A percentile compares a stretch with the other conserved stretches of the same genome.
Conservation (phyloP, 2,797 vertebrate genomes). For the Capromys pilorides region DNA sequence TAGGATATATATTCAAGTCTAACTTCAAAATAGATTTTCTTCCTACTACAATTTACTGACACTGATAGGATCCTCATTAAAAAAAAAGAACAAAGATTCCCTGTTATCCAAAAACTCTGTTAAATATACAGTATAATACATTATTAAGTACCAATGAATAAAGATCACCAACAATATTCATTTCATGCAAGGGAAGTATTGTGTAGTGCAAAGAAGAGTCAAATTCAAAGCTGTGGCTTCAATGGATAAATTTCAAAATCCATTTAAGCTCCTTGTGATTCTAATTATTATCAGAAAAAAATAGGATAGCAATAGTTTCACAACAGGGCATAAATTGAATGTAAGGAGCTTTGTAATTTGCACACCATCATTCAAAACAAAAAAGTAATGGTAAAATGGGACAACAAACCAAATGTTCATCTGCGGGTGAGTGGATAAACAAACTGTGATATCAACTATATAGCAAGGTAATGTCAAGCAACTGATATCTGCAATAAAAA, state of each 20-base stretch:
- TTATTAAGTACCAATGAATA: neutral
- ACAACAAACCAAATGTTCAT: conserved; percentile 26
- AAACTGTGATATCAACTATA: conserved; percentile 1
- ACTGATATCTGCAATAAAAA: neutral
- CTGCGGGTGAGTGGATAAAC: conserved; percentile 12
- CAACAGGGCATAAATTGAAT: conserved; percentile 1
- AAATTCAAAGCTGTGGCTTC: conserved; percentile 36
- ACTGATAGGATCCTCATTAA: conserved; percentile 11
- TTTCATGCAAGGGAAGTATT: conserved; percentile 35
- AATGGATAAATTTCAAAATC: conserved; percentile 50
- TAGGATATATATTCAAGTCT: neutral
- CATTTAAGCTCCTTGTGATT: conserved; percentile 27
- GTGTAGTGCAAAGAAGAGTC: conserved; percentile 10
- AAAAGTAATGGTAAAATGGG: conserved; percentile 53
- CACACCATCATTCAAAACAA: conserved; percentile 25
- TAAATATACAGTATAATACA: conserved; percentile 32
- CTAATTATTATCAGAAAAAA: conserved; percentile 54
- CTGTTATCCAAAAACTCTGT: conserved; percentile 27
- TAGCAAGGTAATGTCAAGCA: conserved; percentile 25
- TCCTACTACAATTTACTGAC: neutral
- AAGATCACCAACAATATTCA: conserved; percentile 12
- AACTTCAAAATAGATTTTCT: conserved; percentile 48
- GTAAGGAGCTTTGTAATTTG: conserved; percentile 38
- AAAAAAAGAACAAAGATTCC: neutral
- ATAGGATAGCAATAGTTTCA: conserved; percentile 22